Evolutionary conservation across 1,140 invertebrate genomes (phyloP).

Genomic region (Achroia grisella): DNA sequence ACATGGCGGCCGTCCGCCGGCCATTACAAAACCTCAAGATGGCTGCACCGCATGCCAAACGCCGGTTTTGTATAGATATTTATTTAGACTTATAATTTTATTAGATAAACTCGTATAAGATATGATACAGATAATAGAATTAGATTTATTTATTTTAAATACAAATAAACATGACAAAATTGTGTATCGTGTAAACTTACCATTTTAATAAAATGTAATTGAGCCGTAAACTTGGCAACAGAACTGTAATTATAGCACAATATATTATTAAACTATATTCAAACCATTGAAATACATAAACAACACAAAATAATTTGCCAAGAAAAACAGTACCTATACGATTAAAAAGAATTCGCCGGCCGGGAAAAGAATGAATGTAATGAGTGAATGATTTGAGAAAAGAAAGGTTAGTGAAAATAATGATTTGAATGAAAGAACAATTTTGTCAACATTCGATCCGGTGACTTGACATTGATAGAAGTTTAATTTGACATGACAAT

Average conservation of each 20-base stretch:
- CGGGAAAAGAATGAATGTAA: background rate
- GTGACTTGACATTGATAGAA: too few relatives aligned
- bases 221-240: too few relatives aligned
- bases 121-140: background rate
- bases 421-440: background rate
- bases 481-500: too few relatives aligned
- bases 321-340: too few relatives aligned
- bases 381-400: background rate
- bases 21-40: slow-evolving; percentile 49
- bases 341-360: slow-evolving; percentile 1
- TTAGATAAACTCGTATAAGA: background rate
- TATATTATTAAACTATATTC: too few relatives aligned
- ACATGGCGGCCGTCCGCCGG: slow-evolving; percentile 57
- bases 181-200: background rate
- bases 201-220: background rate
- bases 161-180: too few relatives aligned
- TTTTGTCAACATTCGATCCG: background rate
- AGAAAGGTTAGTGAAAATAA: too few relatives aligned
- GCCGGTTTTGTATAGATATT: slow-evolving; percentile 24
- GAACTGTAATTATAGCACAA: too few relatives aligned
- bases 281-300: too few relatives aligned
- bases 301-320: too few relatives aligned
- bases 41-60: slow-evolving; percentile 46
- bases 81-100: background rate
- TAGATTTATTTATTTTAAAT: too few relatives aligned